Percentiles rank a stretch among this genome's conserved stretches.
Evolutionary conservation across 2,888 invertebrate genomes (phyloP).

Genomic region (Neoascia interrupta): DNA sequence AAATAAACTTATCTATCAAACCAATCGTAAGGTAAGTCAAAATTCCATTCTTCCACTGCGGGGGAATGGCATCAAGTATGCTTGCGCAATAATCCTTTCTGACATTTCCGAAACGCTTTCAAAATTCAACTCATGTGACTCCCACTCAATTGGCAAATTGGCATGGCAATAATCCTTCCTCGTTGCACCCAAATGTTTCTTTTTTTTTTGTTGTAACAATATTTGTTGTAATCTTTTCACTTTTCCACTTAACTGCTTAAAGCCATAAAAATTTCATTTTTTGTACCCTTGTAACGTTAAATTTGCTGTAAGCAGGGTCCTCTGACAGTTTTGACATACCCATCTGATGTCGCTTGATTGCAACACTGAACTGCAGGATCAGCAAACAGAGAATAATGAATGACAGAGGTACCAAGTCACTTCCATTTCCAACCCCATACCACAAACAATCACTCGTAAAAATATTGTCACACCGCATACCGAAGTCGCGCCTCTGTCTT

Average conservation of each 20-base stretch:
- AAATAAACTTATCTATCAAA: background rate
- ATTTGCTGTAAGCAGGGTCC: too few species aligned
- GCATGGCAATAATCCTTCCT: conserved; percentile 30
- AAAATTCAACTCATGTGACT: conserved; percentile 1
- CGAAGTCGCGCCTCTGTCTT: background rate
- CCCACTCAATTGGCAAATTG: conserved; percentile 14
- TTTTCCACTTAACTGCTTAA: conserved; percentile 2
- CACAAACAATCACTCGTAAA: background rate
- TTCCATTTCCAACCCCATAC: background rate
- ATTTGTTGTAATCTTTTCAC: background rate
- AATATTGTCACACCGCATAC: background rate
- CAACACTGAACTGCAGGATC: too few species aligned
- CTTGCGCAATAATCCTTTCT: conserved; percentile 24
- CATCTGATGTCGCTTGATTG: too few species aligned
- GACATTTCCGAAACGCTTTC: conserved; percentile 11
- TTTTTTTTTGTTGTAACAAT: background rate
- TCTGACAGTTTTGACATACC: too few species aligned
- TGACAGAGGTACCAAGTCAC: background rate
- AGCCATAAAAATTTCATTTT: background rate
- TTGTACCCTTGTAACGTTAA: too few species aligned
- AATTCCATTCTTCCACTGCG: conserved; percentile 4
- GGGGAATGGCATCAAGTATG: conserved; percentile 3
- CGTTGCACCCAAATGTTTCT: background rate
- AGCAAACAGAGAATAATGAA: background rate
- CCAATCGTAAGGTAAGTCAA: conserved; percentile 44